Conservation (phyloP, 2,113 vertebrate species). For the Chlamydotis undulata region DNA sequence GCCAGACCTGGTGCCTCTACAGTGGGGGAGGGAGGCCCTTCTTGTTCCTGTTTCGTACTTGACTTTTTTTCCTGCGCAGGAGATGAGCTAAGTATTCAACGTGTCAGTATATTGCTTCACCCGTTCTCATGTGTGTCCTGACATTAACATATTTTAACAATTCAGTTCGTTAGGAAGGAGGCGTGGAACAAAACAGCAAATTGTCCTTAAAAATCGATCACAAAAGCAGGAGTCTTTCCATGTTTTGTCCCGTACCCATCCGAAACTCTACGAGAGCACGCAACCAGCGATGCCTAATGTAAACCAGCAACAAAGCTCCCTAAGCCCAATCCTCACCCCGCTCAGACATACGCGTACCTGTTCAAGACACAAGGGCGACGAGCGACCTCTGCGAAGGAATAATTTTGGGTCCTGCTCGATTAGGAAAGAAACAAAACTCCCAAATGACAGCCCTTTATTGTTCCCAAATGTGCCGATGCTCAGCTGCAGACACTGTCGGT, state of each 20-base stretch:
- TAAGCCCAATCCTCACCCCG: not conserved
- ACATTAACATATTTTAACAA: slow-evolving; percentile 60
- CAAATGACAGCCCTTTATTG: slow-evolving; percentile 3
- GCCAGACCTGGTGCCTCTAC: slow-evolving; percentile 36
- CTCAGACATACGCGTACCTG: not conserved
- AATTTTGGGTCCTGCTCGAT: not conserved
- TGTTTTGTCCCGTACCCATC: not conserved
- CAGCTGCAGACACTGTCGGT: not conserved
- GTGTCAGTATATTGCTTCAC: slow-evolving; percentile 53
- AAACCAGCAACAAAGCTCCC: not conserved
- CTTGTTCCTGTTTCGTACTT: slow-evolving; percentile 67
- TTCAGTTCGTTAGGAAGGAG: slow-evolving; percentile 33
- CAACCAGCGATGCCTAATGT: not conserved
- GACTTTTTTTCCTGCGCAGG: slow-evolving; percentile 48
- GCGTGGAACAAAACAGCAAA: not conserved
- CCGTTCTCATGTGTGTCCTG: not conserved
- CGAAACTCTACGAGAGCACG: not conserved
- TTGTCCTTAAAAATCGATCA: slow-evolving; percentile 16
- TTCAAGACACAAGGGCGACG: not conserved
- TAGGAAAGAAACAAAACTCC: not conserved
- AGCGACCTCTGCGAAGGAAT: not conserved
- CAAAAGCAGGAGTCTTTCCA: not conserved
- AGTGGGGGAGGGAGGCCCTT: slow-evolving; percentile 16
- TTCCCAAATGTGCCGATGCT: not conserved
- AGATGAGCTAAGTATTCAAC: slow-evolving; percentile 66